Evolutionary conservation across 37 sponge, comb jelly and placozoan genomes (phyloP).

Genomic region (Theonella swinhoei): DNA sequence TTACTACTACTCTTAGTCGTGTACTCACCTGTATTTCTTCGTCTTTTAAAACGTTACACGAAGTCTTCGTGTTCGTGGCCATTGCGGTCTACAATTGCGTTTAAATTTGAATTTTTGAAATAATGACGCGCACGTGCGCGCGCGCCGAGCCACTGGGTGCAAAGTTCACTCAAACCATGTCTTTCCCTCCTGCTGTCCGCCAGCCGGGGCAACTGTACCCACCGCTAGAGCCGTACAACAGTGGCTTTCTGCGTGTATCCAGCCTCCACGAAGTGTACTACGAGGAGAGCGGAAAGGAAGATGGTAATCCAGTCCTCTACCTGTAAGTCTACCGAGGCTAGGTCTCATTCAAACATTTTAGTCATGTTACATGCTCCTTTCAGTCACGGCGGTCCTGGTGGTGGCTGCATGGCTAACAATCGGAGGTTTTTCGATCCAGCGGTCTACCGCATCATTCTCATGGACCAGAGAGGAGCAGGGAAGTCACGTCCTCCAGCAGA

Average conservation of each 20-base stretch:
- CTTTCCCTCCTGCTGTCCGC: too few relatives aligned
- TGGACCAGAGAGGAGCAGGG: constrained; percentile 72
- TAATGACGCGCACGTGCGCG: too few relatives aligned
- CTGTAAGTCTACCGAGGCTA: constrained; percentile 35
- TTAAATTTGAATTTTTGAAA: too few relatives aligned
- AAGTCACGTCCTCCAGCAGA: constrained; percentile 63
- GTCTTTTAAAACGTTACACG: too few relatives aligned
- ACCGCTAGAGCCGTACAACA: constrained; percentile 39
- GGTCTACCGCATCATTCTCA: constrained; percentile 59
- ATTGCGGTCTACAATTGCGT: too few relatives aligned
- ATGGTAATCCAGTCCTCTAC: constrained; percentile 62
- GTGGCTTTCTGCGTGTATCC: constrained; percentile 53
- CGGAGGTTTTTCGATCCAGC: constrained; percentile 63
- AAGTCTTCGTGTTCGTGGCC: too few relatives aligned
- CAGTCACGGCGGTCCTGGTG: constrained; percentile 80
- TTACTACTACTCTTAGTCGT: too few relatives aligned
- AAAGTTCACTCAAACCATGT: too few relatives aligned
- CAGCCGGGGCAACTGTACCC: constrained; percentile 8
- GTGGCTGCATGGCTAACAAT: constrained; percentile 19
- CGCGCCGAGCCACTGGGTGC: too few relatives aligned
- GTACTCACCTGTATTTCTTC: too few relatives aligned
- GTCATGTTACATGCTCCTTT: not conserved
- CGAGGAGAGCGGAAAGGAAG: constrained; percentile 49
- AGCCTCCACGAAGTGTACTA: constrained; percentile 67
- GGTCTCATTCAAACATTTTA: not conserved